A percentile compares a stretch with the other conserved stretches of the same genome.
Evolutionary conservation across 37 sponge, comb jelly and placozoan species (phyloP).

Genomic region (Dysidea cf. avara): DNA sequence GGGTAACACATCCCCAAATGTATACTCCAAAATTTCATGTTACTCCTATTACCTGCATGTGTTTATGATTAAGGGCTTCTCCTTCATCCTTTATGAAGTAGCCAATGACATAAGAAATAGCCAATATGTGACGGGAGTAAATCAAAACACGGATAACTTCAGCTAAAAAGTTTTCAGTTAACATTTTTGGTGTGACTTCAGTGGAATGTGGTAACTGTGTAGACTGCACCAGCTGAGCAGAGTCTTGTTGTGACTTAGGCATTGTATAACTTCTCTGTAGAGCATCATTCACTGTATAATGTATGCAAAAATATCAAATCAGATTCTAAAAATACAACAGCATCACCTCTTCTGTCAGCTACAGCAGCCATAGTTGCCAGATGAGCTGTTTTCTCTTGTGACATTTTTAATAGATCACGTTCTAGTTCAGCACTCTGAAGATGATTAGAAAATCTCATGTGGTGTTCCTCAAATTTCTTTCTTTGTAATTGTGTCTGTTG

Average conservation of each 20-base stretch:
- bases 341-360: conserved; percentile 56
- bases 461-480: too few relatives aligned
- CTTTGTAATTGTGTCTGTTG: too few relatives aligned
- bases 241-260: too few relatives aligned
- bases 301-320: too few relatives aligned
- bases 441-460: too few relatives aligned
- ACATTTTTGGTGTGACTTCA: too few relatives aligned
- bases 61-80: background rate
- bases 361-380: conserved; percentile 36
- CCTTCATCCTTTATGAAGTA: conserved; percentile 49
- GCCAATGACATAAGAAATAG: conserved; percentile 66
- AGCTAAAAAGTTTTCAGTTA: conserved; percentile 55
- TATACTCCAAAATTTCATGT: conserved; percentile 50
- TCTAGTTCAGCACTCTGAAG: conserved; percentile 22
- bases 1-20: too few relatives aligned
- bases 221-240: too few relatives aligned
- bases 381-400: conserved; percentile 24
- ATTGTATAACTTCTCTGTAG: too few relatives aligned
- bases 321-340: too few relatives aligned
- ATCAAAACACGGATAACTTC: conserved; percentile 45
- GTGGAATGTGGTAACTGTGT: too few relatives aligned
- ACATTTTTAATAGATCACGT: conserved; percentile 28
- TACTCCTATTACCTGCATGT: conserved; percentile 3
- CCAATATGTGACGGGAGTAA: conserved; percentile 51
- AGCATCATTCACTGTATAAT: too few relatives aligned